phyloP scores from a whole-genome alignment of 1,140 invertebrate species.

The Asobara japonica region DNA sequence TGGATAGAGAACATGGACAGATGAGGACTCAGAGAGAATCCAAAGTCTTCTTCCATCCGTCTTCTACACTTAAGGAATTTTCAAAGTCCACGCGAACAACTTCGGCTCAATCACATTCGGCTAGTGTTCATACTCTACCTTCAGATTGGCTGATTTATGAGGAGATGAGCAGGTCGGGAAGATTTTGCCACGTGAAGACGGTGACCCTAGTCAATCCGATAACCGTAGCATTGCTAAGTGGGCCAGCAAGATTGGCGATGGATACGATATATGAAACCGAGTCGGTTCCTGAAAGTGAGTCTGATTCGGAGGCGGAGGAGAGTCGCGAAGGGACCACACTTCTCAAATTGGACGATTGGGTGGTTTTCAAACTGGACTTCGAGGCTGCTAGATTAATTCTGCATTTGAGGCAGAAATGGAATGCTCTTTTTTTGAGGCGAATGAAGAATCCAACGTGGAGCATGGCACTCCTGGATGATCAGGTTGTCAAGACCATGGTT shows the following conservation, averaged over 20 bases:
- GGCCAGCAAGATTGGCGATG: conserved; percentile 74
- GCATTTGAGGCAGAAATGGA: conserved; percentile 81
- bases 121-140: conserved; percentile 69
- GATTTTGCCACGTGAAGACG: conserved; percentile 75
- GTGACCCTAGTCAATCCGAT: conserved; percentile 83
- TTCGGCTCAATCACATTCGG: conserved; percentile 55
- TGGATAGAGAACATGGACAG: conserved; percentile 70
- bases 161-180: conserved; percentile 77
- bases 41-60: conserved; percentile 79
- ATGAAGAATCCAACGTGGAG: conserved; percentile 78
- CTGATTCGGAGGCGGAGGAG: conserved; percentile 73
- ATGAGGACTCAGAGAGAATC: conserved; percentile 71
- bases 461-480: conserved; percentile 75
- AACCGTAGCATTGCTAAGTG: conserved; percentile 82
- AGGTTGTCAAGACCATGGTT: conserved; percentile 75
- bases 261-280: conserved; percentile 70
- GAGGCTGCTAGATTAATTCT: conserved; percentile 75
- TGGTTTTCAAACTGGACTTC: conserved; percentile 77
- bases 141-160: conserved; percentile 88
- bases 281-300: conserved; percentile 64
- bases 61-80: conserved; percentile 74
- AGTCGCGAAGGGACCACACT: conserved; percentile 71
- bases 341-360: conserved; percentile 82
- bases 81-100: conserved; percentile 56
- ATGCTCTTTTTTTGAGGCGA: conserved; percentile 77